Evolutionary conservation across 2,888 invertebrate species (phyloP), one percentile per base, ranked within the genome.

Genomic region (Pherbina coryleti): DNA sequence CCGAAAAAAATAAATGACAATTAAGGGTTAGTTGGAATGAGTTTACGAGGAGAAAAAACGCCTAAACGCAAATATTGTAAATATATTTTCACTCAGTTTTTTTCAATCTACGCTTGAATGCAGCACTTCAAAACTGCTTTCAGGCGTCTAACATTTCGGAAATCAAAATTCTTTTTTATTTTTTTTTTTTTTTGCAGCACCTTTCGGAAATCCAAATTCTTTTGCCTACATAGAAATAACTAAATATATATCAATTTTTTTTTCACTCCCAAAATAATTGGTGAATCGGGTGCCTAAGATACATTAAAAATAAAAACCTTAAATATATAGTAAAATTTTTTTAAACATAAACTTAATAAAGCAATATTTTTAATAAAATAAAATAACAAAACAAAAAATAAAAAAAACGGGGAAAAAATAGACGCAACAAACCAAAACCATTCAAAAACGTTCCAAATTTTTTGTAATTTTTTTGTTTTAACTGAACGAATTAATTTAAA

Each of bases 401-500:
- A 73, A 31, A 44, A 49, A 77, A 76, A 70, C 57, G 22, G 66
- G 69, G 37, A 62, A 73, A 79, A 71, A 57, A 55, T n/a, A 34
- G 80, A 62, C 11, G 25, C 4, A 73, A 81, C 75, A 72, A 62
- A 78, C 67, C 77, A 82, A 83, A 85, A 86, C 89, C 89, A 88
- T 86, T 89, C 89, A 89, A 89, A 89, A 89, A 89, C 89, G 89
- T 89, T 89, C 89, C 83, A 85, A 81, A 79, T 81, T 67, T 49
- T 71, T 53, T 67, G 31, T 60, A 37, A 34, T 76, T 28, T 70
- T 51, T 75, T 78, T 66, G 14, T 22, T n/a, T 70, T 70, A 77
- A 70, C 70, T 44, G 55, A 71, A 44, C 11, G 11, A 70, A 49
- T 66, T 66, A 17, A 70, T 57, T 51, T 22, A 57, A 25, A 51